Conservation (phyloP, 2,113 vertebrate species). For the Platysteira castanea region DNA sequence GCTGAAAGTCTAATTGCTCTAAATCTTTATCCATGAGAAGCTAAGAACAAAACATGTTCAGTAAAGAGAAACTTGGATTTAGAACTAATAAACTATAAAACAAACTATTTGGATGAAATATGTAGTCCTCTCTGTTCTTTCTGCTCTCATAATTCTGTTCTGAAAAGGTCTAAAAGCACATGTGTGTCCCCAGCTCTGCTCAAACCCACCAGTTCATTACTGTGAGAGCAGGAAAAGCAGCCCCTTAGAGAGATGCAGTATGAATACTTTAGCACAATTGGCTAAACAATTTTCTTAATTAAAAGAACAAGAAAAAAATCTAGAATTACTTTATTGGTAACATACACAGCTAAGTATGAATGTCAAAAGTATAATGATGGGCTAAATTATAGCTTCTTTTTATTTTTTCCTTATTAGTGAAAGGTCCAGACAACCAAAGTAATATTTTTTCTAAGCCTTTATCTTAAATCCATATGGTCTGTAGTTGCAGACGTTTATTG, state of each 20-base stretch:
- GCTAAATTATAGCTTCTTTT: not conserved
- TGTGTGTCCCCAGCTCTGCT: not conserved
- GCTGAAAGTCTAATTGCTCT: conserved; percentile 14
- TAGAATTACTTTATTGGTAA: not conserved
- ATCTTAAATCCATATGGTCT: not conserved
- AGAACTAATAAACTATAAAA: not conserved
- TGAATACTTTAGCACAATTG: not conserved
- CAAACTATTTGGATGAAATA: not conserved
- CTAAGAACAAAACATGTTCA: conserved; percentile 20
- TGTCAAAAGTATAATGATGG: not conserved
- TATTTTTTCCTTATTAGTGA: not conserved
- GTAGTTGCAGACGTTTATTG: accelerated
- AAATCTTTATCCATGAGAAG: conserved; percentile 19
- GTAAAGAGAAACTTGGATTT: not conserved
- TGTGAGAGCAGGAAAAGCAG: not conserved
- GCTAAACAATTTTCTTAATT: not conserved
- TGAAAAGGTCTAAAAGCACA: not conserved
- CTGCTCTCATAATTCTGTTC: conserved; percentile 13
- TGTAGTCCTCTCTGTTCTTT: conserved; percentile 12
- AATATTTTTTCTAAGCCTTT: not conserved
- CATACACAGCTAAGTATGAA: not conserved
- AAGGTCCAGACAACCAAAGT: not conserved
- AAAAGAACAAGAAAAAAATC: not conserved
- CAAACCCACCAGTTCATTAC: not conserved
- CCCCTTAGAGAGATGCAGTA: not conserved